A percentile compares a stretch with the other conserved stretches of the same genome.
Evolutionary conservation across 1,140 invertebrate genomes (phyloP).

Genomic region (Drosophila punjabiensis): DNA sequence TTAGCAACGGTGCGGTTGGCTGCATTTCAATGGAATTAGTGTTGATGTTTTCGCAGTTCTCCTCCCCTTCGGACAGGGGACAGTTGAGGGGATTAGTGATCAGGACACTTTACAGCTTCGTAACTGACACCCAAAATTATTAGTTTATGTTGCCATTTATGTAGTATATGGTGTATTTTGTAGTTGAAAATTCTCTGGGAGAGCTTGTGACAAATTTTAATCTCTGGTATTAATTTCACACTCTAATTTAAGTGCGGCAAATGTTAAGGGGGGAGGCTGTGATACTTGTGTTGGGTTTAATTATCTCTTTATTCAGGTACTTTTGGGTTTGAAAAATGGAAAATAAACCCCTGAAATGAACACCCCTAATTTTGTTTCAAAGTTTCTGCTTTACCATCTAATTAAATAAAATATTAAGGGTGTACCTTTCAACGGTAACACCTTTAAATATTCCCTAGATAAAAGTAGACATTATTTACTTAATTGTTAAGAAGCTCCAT

Average conservation of each 20-base stretch:
- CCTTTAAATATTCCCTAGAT: not conserved
- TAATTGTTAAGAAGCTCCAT: not conserved
- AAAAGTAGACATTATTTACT: not conserved
- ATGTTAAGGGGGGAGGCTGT: not conserved
- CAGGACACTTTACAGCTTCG: constrained; percentile 17
- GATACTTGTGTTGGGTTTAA: not conserved
- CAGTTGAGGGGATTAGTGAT: constrained; percentile 31
- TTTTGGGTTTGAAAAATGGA: not conserved
- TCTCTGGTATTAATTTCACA: constrained; percentile 10
- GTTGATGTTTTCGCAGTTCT: constrained; percentile 51
- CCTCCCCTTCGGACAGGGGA: constrained; percentile 4
- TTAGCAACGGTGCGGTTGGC: constrained; percentile 79
- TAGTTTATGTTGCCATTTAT: constrained; percentile 19
- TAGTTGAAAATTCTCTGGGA: not conserved
- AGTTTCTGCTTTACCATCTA: not conserved
- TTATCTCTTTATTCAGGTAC: not conserved
- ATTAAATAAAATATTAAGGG: not conserved
- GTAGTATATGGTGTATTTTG: constrained; percentile 9
- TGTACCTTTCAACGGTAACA: not conserved
- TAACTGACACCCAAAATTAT: constrained; percentile 16
- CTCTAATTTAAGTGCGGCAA: constrained; percentile 1
- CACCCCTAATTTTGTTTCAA: not conserved
- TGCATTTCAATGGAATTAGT: constrained; percentile 65
- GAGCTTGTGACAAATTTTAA: constrained; percentile 14
- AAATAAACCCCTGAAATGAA: no score